Conservation (phyloP, 1,140 invertebrate genomes). For the Hestina assimilis region DNA sequence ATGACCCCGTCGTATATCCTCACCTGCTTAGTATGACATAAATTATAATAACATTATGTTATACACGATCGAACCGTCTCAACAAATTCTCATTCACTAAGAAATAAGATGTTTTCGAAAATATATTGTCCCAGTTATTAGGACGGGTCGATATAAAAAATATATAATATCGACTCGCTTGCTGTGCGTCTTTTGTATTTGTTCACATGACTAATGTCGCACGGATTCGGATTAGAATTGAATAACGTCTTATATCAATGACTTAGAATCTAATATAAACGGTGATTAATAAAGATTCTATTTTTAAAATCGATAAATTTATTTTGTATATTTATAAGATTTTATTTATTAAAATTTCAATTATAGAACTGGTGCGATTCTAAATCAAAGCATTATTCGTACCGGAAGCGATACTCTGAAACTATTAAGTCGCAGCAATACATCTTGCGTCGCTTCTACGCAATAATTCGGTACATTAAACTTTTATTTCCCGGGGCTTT, state of each 20-base stretch:
- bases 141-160: conserved; percentile 50
- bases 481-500: conserved; percentile 24
- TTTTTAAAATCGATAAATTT: not conserved
- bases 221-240: conserved; percentile 42
- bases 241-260: conserved; percentile 34
- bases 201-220: conserved; percentile 50
- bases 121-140: conserved; percentile 62
- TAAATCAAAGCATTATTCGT: not conserved
- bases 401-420: conserved; percentile 2
- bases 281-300: not conserved
- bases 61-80: conserved; percentile 68
- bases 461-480: conserved; percentile 31
- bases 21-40: conserved; percentile 77
- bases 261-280: not conserved
- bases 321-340: no score
- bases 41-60: conserved; percentile 77
- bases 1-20: conserved; percentile 69
- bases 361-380: not conserved
- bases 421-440: conserved; percentile 9
- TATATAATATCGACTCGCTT: conserved; percentile 43
- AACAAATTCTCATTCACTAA: conserved; percentile 73
- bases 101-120: conserved; percentile 68
- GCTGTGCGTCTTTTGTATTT: conserved; percentile 46
- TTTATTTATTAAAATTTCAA: no score
- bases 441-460: conserved; percentile 16